These are phyloP conservation scores for Pherbina coryleti DNA, from an alignment of 2,888 invertebrate species.

Conservation along the genomic window DNA sequence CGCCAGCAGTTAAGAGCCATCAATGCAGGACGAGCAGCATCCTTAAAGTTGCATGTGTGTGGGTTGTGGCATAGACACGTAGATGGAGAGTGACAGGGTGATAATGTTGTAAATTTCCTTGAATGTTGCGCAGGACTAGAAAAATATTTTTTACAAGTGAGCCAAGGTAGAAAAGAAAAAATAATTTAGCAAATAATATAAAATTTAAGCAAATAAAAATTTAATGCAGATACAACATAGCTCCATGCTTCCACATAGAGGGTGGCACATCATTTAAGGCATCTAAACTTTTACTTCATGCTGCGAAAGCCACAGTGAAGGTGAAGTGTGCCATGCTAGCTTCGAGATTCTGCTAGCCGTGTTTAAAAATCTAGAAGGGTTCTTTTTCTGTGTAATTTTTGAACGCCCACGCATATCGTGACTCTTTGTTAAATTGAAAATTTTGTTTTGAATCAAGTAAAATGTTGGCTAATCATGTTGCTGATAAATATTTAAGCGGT, in stretches of 20 bases:
- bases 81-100: background rate
- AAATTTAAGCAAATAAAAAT: background rate
- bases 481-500: too few species aligned
- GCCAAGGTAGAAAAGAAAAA: background rate
- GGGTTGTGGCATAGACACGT: background rate
- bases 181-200: background rate
- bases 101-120: background rate
- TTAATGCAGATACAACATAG: background rate
- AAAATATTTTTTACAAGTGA: background rate
- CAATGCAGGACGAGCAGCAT: background rate
- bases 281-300: background rate
- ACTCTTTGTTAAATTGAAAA: background rate
- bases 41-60: background rate
- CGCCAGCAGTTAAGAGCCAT: slow-evolving; percentile 48
- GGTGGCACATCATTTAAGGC: background rate
- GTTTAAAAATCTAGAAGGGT: slow-evolving; percentile 63
- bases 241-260: too few species aligned
- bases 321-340: background rate
- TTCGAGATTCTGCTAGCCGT: slow-evolving; percentile 56
- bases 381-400: slow-evolving; percentile 62
- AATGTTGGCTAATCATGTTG: too few species aligned
- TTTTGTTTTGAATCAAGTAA: too few species aligned
- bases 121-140: slow-evolving; percentile 24
- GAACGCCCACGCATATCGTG: slow-evolving; percentile 61
- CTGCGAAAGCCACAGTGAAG: too few species aligned